Conservation (phyloP, 2,113 vertebrate species). For the Manacus vitellinus region DNA sequence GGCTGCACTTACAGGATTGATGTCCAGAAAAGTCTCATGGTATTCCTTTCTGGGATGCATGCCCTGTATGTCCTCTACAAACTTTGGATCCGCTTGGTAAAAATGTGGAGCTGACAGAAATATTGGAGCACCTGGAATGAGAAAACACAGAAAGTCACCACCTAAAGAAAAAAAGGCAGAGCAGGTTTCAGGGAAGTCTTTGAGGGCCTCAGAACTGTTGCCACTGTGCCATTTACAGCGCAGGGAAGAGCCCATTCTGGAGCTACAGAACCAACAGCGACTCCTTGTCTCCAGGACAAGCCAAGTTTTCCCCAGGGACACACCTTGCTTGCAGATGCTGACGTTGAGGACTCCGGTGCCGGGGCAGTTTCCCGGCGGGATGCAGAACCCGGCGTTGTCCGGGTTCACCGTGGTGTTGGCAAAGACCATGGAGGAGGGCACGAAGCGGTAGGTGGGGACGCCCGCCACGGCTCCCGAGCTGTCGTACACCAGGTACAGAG, state of each 20-base stretch:
- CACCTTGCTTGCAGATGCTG: constrained; percentile 87
- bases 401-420: constrained; percentile 84
- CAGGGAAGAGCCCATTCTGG: neutral
- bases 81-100: constrained; percentile 88
- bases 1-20: constrained; percentile 87
- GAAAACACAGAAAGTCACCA: neutral
- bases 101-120: constrained; percentile 95
- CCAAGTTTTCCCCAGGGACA: neutral
- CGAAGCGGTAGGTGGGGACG: constrained; percentile 85
- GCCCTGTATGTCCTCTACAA: constrained; percentile 79
- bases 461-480: constrained; percentile 78
- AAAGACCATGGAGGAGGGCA: constrained; percentile 82
- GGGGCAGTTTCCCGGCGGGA: constrained; percentile 86
- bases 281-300: neutral
- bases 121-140: constrained; percentile 86
- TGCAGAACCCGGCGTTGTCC: constrained; percentile 91
- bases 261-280: neutral
- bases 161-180: neutral
- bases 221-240: neutral
- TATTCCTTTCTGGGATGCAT: constrained; percentile 86
- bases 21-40: constrained; percentile 87
- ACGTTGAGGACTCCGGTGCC: constrained; percentile 89
- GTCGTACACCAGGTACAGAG: constrained; percentile 84
- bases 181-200: neutral
- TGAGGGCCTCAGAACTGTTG: neutral